Percentiles rank a stretch among this genome's conserved stretches.
Evolutionary conservation across 2,113 vertebrate genomes (phyloP).

Genomic region (Struthidea cinerea): DNA sequence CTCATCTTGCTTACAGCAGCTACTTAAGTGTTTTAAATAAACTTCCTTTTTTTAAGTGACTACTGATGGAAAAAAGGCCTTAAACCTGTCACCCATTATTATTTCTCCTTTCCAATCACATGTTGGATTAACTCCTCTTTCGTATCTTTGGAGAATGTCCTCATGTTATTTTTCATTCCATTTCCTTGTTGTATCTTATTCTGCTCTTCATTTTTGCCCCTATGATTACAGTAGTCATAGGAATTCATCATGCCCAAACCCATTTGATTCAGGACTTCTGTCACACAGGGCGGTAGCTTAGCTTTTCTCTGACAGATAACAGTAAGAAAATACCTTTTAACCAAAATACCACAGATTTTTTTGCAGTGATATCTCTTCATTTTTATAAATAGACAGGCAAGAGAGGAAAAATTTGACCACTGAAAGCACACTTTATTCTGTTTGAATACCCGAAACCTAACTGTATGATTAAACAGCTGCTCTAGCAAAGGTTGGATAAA

Average conservation of each 20-base stretch:
- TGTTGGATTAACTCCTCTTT: neutral
- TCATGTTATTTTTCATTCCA: neutral
- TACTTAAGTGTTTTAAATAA: neutral
- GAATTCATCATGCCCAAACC: neutral
- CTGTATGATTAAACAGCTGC: neutral
- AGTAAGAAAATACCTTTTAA: neutral
- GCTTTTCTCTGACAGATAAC: neutral
- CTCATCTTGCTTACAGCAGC: neutral
- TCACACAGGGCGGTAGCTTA: neutral
- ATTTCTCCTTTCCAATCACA: neutral
- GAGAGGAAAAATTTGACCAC: neutral
- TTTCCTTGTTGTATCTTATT: neutral
- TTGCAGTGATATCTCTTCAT: neutral
- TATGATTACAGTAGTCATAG: neutral
- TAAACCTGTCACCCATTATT: neutral
- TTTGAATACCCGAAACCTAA: neutral
- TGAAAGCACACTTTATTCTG: neutral
- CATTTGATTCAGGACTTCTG: neutral
- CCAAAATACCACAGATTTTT: neutral
- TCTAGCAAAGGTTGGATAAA: neutral
- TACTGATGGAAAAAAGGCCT: neutral
- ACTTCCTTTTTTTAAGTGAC: neutral
- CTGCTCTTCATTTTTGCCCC: neutral
- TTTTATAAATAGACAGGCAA: slow-evolving; percentile 12
- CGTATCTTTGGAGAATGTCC: neutral